Evolutionary conservation across 2,113 vertebrate genomes (phyloP).

Genomic region (Cephalopholis sonnerati): DNA sequence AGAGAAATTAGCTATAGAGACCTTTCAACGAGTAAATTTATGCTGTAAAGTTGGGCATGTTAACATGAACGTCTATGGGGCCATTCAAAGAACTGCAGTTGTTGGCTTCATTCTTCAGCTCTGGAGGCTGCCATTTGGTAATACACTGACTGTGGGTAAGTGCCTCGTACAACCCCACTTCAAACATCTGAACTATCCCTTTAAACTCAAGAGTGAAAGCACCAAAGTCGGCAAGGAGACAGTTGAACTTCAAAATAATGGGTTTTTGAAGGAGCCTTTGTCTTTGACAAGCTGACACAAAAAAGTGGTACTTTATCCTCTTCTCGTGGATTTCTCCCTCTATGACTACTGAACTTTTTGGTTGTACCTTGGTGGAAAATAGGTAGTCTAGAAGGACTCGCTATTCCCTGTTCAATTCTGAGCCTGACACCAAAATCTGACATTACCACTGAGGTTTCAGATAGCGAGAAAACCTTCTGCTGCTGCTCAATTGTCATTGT

Average conservation of each 20-base stretch:
- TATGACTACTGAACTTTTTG: neutral
- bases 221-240: neutral
- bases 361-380: neutral
- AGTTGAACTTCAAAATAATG: slow-evolving; percentile 6
- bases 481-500: neutral
- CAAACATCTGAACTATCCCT: no score
- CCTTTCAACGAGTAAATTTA: no score
- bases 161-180: no score
- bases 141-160: no score
- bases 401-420: neutral
- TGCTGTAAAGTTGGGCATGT: no score
- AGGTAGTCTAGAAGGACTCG: neutral
- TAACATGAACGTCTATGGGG: no score
- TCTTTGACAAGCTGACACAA: neutral
- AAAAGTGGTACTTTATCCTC: neutral
- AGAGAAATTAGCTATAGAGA: no score
- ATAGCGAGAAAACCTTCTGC: neutral
- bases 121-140: no score
- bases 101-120: no score
- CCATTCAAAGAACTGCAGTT: no score
- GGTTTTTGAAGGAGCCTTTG: neutral
- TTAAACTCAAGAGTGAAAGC: neutral
- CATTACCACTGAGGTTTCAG: neutral
- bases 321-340: neutral
- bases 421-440: slow-evolving; percentile 3